phyloP scores from a whole-genome alignment of 2,888 invertebrate species.

The Sicus ferrugineus region DNA sequence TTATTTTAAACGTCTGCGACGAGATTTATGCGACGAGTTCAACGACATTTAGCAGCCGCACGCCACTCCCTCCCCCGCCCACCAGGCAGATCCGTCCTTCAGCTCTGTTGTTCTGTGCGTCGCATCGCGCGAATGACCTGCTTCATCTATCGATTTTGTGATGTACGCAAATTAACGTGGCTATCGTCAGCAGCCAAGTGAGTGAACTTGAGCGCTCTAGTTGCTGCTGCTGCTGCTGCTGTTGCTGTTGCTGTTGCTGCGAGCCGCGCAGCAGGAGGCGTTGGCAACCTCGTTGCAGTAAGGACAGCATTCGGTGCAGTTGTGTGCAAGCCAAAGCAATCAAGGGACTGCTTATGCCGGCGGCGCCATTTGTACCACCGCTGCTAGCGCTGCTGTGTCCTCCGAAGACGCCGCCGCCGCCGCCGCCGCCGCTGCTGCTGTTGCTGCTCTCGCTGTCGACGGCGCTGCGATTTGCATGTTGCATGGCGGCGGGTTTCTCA shows the following conservation, averaged over 20 bases:
- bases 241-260: conserved; percentile 11
- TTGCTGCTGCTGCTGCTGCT: conserved; percentile 5
- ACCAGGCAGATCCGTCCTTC: background rate
- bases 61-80: background rate
- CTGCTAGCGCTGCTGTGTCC: background rate
- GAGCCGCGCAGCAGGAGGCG: background rate
- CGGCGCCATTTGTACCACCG: background rate
- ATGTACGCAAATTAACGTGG: conserved; percentile 29
- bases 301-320: background rate
- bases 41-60: background rate
- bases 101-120: background rate
- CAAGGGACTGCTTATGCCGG: background rate
- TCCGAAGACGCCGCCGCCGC: conserved; percentile 33
- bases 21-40: background rate
- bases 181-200: conserved; percentile 29
- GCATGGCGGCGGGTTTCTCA: conserved; percentile 64
- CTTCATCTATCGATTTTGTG: conserved; percentile 36
- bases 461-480: conserved; percentile 62
- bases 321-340: background rate
- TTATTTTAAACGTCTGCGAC: too few species aligned
- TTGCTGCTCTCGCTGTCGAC: conserved; percentile 54
- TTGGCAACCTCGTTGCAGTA: conserved; percentile 22
- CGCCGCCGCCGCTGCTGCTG: conserved; percentile 47
- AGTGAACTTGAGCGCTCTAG: conserved; percentile 13
- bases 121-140: conserved; percentile 1